A percentile compares a stretch with the other conserved stretches of the same genome.
Evolutionary conservation across 2,797 vertebrate genomes (phyloP).

Genomic region (Mormyrops boulengeri): DNA sequence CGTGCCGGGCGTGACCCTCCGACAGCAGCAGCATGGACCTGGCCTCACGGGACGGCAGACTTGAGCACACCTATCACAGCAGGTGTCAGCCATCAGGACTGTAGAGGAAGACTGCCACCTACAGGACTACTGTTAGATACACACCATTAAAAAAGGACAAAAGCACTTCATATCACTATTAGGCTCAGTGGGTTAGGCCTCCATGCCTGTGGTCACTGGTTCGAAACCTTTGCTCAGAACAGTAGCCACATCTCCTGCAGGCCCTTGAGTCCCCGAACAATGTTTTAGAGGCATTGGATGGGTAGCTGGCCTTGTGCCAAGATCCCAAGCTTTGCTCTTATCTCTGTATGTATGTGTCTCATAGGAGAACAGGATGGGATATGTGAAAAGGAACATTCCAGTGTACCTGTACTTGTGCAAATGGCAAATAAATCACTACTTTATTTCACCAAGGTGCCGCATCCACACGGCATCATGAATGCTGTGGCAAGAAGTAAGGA

Average conservation of each 20-base stretch:
- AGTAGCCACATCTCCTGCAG: neutral
- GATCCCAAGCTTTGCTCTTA: neutral
- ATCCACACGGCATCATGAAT: neutral
- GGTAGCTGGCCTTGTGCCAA: neutral
- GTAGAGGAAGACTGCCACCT: slow-evolving; percentile 6
- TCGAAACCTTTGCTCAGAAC: neutral
- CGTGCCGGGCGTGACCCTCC: slow-evolving; percentile 54
- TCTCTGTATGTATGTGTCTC: neutral
- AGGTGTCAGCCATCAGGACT: neutral
- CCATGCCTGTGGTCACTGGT: neutral
- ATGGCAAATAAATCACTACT: neutral
- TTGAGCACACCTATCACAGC: neutral
- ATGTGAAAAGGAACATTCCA: neutral
- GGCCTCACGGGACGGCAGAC: neutral
- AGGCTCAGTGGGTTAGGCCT: neutral
- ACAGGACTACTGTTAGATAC: neutral
- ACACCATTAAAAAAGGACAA: neutral
- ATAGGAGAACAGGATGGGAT: neutral
- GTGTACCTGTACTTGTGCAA: neutral
- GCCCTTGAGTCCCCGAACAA: neutral
- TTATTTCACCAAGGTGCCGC: neutral
- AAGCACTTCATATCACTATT: neutral
- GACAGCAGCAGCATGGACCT: slow-evolving; percentile 61
- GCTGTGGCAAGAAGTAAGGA: neutral
- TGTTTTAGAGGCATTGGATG: neutral